These are phyloP conservation scores for Pristionchus japonicus DNA, from an alignment of 2,888 invertebrate genomes.

Conservation along the genomic window DNA sequence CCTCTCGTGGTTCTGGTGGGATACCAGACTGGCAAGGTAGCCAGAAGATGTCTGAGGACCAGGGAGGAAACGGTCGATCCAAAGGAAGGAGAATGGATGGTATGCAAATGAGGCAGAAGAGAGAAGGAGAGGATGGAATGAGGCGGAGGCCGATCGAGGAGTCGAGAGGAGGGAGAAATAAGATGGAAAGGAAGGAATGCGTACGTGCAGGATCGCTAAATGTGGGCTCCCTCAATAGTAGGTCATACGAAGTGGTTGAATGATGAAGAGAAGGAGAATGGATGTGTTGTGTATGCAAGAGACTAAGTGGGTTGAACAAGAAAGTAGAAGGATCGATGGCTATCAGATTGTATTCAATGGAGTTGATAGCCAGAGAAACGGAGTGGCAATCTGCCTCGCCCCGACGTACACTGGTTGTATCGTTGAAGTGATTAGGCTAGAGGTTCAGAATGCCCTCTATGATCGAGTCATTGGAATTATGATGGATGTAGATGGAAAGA, in stretches of 20 bases:
- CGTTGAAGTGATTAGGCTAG: not conserved
- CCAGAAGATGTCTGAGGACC: too few relatives aligned
- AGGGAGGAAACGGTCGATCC: too few relatives aligned
- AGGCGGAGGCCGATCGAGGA: not conserved
- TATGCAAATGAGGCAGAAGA: not conserved
- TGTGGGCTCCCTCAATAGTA: not conserved
- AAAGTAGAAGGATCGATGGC: not conserved
- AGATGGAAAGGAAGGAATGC: not conserved
- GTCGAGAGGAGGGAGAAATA: not conserved
- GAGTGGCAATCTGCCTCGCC: not conserved
- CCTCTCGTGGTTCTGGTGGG: too few relatives aligned
- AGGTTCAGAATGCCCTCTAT: not conserved
- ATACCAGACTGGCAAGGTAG: too few relatives aligned
- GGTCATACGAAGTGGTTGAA: not conserved
- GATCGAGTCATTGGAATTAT: not conserved
- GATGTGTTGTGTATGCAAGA: not conserved
- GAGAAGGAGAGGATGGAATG: not conserved
- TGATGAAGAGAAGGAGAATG: not conserved
- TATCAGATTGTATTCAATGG: not conserved
- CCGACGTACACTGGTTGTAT: not conserved
- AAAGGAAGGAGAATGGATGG: not conserved
- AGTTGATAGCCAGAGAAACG: slow-evolving; percentile 5
- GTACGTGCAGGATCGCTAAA: not conserved
- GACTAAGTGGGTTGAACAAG: not conserved
- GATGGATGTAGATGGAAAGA: not conserved